phyloP scores from a whole-genome alignment of 2,888 invertebrate species.

The Torymus tubicola region DNA sequence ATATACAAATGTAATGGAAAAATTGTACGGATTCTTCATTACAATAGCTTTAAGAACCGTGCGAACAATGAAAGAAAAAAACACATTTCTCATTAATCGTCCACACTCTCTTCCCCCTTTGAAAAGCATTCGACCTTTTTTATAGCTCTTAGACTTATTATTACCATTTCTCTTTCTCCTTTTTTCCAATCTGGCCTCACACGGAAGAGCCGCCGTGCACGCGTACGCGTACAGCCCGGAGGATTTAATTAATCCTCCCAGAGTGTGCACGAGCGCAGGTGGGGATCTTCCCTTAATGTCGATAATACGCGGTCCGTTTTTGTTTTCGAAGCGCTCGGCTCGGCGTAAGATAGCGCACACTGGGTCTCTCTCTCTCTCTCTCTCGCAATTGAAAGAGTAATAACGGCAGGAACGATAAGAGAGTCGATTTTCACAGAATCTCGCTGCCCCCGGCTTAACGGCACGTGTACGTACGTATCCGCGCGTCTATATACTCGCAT shows the following conservation, averaged over 20 bases:
- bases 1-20: too few relatives aligned
- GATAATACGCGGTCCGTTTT: constrained; percentile 63
- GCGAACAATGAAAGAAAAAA: too few relatives aligned
- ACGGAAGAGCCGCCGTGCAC: constrained; percentile 42
- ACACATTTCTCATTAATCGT: constrained; percentile 33
- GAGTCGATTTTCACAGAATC: constrained; percentile 44
- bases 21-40: too few relatives aligned
- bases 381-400: constrained; percentile 49
- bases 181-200: constrained; percentile 58
- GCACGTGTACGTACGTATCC: not conserved
- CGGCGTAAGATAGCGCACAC: constrained; percentile 35
- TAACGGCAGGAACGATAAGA: constrained; percentile 47
- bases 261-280: constrained; percentile 60
- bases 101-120: not conserved
- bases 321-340: constrained; percentile 27
- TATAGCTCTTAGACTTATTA: constrained; percentile 17
- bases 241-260: constrained; percentile 71
- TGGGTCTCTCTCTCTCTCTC: not conserved
- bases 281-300: constrained; percentile 65
- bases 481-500: not conserved
- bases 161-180: constrained; percentile 38
- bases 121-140: constrained; percentile 33
- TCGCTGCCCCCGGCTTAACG: constrained; percentile 1
- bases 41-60: too few relatives aligned
- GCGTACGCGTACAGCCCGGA: constrained; percentile 55